Conservation (phyloP, 1,140 invertebrate genomes). For the Panagrolaimus sp. region DNA sequence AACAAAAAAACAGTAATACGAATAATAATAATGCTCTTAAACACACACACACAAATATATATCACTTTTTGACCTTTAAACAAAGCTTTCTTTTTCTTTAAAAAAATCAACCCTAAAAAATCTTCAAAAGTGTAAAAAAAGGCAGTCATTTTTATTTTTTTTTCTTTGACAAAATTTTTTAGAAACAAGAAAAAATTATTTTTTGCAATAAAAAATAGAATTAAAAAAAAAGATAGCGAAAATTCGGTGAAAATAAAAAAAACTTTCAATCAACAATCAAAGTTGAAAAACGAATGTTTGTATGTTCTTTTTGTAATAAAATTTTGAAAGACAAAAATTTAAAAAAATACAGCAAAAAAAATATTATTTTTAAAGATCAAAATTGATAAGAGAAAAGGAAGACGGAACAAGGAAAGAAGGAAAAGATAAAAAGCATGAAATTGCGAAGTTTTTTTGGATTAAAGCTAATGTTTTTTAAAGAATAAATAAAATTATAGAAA, state of each 20-base stretch:
- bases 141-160: slow-evolving; percentile 1
- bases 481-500: background rate
- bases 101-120: too few relatives aligned
- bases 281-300: background rate
- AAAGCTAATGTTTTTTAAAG: too few relatives aligned
- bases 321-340: background rate
- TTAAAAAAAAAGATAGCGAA: background rate
- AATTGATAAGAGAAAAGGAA: background rate
- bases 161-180: background rate
- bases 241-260: background rate
- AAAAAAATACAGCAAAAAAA: background rate
- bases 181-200: background rate
- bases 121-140: slow-evolving; percentile 7
- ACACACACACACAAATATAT: too few relatives aligned
- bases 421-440: background rate
- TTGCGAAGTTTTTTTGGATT: too few relatives aligned
- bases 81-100: too few relatives aligned
- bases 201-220: background rate
- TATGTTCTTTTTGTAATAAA: background rate
- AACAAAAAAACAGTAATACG: too few relatives aligned
- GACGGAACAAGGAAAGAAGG: background rate
- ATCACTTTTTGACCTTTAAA: too few relatives aligned
- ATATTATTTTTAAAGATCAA: background rate
- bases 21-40: too few relatives aligned
- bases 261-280: slow-evolving; percentile 3